A percentile compares a stretch with the other conserved stretches of the same genome.
Conservation (phyloP, 2,888 invertebrate species). For the Nemotelus nigrinus region DNA sequence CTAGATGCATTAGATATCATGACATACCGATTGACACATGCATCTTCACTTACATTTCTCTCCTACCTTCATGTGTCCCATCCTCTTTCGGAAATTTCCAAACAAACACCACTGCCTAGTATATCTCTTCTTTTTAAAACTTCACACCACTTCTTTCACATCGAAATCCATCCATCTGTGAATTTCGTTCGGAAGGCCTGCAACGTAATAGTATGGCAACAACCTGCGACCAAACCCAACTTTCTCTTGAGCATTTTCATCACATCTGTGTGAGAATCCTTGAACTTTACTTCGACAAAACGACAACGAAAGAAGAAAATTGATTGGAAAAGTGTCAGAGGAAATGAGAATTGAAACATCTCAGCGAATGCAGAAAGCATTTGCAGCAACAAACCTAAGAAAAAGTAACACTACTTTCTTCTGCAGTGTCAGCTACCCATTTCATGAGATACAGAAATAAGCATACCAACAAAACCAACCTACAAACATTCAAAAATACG, state of each 20-base stretch:
- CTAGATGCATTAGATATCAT: no score
- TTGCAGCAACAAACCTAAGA: not conserved
- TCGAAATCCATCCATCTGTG: constrained; percentile 34
- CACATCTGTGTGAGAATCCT: constrained; percentile 17
- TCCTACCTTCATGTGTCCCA: no score
- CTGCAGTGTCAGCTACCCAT: no score
- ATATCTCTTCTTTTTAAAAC: constrained; percentile 15
- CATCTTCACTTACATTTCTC: no score
- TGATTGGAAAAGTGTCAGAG: constrained; percentile 51
- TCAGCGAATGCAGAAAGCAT: not conserved
- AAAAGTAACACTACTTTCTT: no score
- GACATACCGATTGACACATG: no score
- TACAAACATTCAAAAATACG: not conserved
- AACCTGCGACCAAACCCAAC: no score
- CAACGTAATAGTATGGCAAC: not conserved
- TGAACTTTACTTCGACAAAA: constrained; percentile 43
- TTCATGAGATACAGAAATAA: not conserved
- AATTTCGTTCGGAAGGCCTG: not conserved
- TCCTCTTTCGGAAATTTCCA: not conserved
- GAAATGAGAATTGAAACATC: constrained; percentile 48
- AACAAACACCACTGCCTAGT: constrained; percentile 8
- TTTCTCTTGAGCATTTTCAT: not conserved
- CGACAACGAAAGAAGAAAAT: constrained; percentile 46
- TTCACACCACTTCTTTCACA: constrained; percentile 7
- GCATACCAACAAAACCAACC: not conserved